Evolutionary conservation across 2,113 vertebrate genomes (phyloP).

Genomic region (Chloroceryle aenea): DNA sequence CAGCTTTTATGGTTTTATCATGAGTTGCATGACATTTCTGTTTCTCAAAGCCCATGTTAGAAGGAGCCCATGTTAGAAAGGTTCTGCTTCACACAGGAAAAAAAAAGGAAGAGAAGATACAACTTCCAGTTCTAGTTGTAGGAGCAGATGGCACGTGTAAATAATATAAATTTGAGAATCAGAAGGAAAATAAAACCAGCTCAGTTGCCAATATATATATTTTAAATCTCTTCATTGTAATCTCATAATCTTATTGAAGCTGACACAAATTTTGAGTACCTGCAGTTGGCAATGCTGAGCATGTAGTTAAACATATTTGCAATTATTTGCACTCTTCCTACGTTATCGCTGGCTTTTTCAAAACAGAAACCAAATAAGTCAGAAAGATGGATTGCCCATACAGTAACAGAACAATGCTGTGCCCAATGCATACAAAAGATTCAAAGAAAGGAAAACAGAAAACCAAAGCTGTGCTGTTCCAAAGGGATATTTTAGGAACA

Average conservation of each 20-base stretch:
- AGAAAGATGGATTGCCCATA: conserved; percentile 1
- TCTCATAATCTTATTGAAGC: background rate
- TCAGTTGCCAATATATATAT: background rate
- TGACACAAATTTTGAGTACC: background rate
- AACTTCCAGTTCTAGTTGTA: background rate
- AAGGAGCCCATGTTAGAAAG: background rate
- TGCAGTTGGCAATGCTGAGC: background rate
- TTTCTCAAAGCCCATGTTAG: background rate
- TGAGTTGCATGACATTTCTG: background rate
- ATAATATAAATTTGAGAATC: background rate
- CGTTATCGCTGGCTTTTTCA: background rate
- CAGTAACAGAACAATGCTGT: conserved; percentile 33
- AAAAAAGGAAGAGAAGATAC: background rate
- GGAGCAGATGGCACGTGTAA: background rate
- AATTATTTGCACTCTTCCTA: background rate
- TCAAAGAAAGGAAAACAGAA: background rate
- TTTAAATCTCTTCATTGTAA: background rate
- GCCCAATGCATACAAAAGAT: background rate
- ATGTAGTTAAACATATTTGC: background rate
- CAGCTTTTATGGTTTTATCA: background rate
- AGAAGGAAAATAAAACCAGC: background rate
- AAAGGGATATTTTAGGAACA: background rate
- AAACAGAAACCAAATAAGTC: background rate
- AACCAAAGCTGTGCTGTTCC: conserved; percentile 7
- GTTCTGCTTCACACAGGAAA: background rate